Percentiles rank a stretch among this genome's conserved stretches.
Conservation (phyloP, 2,888 invertebrate genomes). For the Hypsopygia costalis region DNA sequence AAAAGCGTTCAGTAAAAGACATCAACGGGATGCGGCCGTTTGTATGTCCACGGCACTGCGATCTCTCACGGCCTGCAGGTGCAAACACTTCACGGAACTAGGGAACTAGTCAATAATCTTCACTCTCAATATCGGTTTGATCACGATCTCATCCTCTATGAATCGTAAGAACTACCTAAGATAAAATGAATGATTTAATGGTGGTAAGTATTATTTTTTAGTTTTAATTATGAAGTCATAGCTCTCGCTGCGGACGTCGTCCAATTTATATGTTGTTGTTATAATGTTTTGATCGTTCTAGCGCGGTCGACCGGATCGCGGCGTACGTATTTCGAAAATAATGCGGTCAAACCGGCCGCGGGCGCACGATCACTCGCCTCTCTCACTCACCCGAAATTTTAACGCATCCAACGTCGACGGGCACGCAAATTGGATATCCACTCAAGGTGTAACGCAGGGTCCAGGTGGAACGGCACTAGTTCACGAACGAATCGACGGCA, state of each 20-base stretch:
- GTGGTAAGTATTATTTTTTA: not conserved
- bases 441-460: conserved; percentile 62
- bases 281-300: conserved; percentile 75
- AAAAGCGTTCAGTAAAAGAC: conserved; percentile 72
- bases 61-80: not conserved
- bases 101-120: too few species aligned
- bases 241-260: conserved; percentile 31
- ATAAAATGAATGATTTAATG: not conserved
- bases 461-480: conserved; percentile 64
- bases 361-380: conserved; percentile 64
- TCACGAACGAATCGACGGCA: conserved; percentile 62
- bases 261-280: conserved; percentile 64
- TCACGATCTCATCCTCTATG: not conserved
- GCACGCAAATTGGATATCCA: conserved; percentile 61
- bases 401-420: conserved; percentile 75
- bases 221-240: not conserved
- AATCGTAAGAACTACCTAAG: not conserved
- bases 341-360: conserved; percentile 79
- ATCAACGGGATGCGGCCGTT: conserved; percentile 62
- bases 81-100: not conserved
- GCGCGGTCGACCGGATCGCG: conserved; percentile 72
- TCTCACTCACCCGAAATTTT: conserved; percentile 78
- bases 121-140: too few species aligned
- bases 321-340: conserved; percentile 79
- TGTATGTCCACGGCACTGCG: not conserved